These are phyloP conservation scores for Limonius californicus DNA, from an alignment of 1,140 invertebrate species.

Conservation along the genomic window DNA sequence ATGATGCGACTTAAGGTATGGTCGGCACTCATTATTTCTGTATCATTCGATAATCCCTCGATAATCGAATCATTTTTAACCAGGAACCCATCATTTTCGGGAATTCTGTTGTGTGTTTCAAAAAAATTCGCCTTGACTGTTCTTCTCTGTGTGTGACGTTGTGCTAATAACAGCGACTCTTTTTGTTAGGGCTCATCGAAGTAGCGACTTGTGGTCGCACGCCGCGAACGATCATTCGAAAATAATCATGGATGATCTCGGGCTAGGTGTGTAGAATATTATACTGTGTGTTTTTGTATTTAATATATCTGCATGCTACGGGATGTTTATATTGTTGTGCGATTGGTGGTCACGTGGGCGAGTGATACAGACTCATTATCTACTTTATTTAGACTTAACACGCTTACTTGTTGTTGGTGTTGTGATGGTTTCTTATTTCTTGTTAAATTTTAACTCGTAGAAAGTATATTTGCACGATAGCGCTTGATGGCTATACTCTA, in stretches of 20 bases:
- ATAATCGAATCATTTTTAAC: background rate
- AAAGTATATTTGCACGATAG: slow-evolving; percentile 6
- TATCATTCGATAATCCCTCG: slow-evolving; percentile 4
- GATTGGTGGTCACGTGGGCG: slow-evolving; percentile 7
- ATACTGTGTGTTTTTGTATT: slow-evolving; percentile 26
- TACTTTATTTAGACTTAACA: background rate
- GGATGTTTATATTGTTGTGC: slow-evolving; percentile 16
- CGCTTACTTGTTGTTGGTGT: background rate
- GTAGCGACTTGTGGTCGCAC: slow-evolving; percentile 16
- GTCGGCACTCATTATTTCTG: slow-evolving; percentile 4
- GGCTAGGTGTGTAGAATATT: slow-evolving; percentile 39
- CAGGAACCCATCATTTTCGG: too few species aligned
- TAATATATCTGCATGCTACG: slow-evolving; percentile 24
- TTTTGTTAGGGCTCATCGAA: slow-evolving; percentile 9
- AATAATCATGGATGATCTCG: slow-evolving; percentile 39
- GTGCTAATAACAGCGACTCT: slow-evolving; percentile 3
- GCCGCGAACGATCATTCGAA: slow-evolving; percentile 6
- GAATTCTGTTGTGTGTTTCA: too few species aligned
- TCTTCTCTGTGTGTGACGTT: too few species aligned
- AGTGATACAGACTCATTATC: background rate
- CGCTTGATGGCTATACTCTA: background rate
- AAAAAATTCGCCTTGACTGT: too few species aligned
- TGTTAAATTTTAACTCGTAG: background rate
- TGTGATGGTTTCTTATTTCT: background rate
- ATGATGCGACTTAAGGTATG: slow-evolving; percentile 11